Percentiles rank a stretch among this genome's conserved stretches.
Conservation (phyloP, 2,888 invertebrate species). For the Noctua pronuba region DNA sequence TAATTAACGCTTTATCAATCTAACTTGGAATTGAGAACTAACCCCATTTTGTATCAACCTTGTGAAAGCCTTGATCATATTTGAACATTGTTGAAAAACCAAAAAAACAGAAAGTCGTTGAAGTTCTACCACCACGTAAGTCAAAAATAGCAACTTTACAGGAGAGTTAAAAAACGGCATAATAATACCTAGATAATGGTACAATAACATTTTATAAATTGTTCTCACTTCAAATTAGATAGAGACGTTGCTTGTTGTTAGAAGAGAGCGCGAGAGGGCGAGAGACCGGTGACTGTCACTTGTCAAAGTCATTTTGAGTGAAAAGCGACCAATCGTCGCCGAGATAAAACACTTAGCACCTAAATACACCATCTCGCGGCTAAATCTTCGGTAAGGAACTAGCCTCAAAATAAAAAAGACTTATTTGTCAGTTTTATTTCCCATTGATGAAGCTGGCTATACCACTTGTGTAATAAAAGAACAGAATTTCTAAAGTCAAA, state of each 20-base stretch:
- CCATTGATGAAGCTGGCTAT: not conserved
- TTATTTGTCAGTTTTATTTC: not conserved
- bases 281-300: not conserved
- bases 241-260: no score
- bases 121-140: no score
- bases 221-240: no score
- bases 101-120: no score
- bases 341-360: not conserved
- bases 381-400: not conserved
- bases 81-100: not conserved
- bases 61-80: slow-evolving; percentile 11
- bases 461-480: not conserved
- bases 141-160: no score
- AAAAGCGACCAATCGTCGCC: not conserved
- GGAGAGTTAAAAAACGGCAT: no score
- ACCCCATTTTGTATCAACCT: slow-evolving; percentile 15
- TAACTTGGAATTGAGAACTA: slow-evolving; percentile 33
- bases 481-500: not conserved
- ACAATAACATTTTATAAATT: no score
- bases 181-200: no score
- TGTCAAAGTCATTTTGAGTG: not conserved
- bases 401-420: not conserved
- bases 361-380: not conserved
- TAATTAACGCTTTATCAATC: slow-evolving; percentile 57
- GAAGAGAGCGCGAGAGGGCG: no score